A percentile compares a stretch with the other conserved stretches of the same genome.
phyloP scores from a whole-genome alignment of 2,113 vertebrate genomes.

The Mobula birostris region DNA sequence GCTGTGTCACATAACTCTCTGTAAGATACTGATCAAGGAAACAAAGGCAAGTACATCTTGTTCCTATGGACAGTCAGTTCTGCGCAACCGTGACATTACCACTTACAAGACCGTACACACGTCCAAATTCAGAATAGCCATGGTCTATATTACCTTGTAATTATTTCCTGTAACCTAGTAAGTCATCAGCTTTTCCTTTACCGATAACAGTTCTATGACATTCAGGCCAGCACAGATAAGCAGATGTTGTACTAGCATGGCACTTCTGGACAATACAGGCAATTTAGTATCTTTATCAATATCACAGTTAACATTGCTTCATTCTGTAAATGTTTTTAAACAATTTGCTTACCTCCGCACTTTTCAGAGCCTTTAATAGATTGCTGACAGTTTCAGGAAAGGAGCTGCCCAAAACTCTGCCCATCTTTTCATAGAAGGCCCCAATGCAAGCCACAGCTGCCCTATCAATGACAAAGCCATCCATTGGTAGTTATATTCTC shows the following conservation, averaged over 20 bases:
- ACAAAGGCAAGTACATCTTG: not conserved
- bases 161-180: not conserved
- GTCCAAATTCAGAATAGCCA: not conserved
- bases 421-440: constrained; percentile 98
- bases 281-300: not conserved
- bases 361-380: constrained; percentile 91
- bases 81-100: not conserved
- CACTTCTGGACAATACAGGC: not conserved
- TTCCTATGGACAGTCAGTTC: not conserved
- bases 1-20: not conserved
- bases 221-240: not conserved
- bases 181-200: not conserved
- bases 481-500: not conserved
- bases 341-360: constrained; percentile 72
- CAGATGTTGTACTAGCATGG: not conserved
- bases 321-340: not conserved
- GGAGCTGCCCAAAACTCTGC: constrained; percentile 91
- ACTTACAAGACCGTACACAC: not conserved
- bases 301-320: not conserved
- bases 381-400: constrained; percentile 98
- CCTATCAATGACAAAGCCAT: constrained; percentile 50
- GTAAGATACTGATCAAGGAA: not conserved
- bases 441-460: constrained; percentile 94
- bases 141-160: not conserved
- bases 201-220: not conserved